Evolutionary conservation across 2,113 vertebrate species (phyloP).

Genomic region (Lipotes vexillifer): DNA sequence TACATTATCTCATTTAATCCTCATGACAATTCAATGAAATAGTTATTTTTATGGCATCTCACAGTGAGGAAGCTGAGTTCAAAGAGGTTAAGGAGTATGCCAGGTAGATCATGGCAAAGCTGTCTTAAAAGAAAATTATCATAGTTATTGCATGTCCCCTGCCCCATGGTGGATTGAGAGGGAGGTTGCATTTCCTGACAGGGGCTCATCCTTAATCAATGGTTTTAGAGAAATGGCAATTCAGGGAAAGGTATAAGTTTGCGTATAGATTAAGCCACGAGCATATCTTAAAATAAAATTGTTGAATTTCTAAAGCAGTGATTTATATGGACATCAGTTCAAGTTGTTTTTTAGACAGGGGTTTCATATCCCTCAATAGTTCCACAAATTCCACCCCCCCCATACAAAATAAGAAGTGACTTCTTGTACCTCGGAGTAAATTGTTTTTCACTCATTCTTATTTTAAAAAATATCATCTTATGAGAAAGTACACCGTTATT

Average conservation of each 20-base stretch:
- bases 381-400: no score
- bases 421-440: background rate
- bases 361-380: background rate
- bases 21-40: background rate
- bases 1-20: background rate
- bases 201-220: background rate
- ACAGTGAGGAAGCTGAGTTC: background rate
- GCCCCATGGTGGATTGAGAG: fast-evolving
- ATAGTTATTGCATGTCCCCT: fast-evolving
- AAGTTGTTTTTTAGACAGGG: background rate
- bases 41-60: background rate
- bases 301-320: background rate
- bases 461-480: background rate
- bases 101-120: background rate
- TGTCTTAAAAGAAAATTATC: background rate
- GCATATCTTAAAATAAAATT: background rate
- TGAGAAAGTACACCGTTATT: background rate
- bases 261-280: background rate
- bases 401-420: background rate
- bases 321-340: background rate
- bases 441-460: background rate
- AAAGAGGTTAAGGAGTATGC: background rate
- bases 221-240: background rate
- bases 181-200: background rate
- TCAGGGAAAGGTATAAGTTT: background rate